These are phyloP conservation scores for Amblyjoppa fuscipennis DNA, from an alignment of 2,888 invertebrate genomes.

Conservation along the genomic window DNA sequence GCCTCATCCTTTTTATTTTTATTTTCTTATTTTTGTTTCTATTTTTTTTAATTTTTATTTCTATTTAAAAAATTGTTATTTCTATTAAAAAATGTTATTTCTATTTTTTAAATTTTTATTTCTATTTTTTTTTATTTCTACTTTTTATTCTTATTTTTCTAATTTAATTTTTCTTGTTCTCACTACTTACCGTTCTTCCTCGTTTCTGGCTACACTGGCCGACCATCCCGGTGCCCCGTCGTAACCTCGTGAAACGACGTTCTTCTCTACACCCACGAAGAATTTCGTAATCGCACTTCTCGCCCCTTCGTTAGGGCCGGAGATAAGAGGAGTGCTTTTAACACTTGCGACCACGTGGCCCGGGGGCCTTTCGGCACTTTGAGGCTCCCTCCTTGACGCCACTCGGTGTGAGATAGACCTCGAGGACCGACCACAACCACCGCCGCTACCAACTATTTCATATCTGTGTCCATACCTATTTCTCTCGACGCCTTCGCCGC, in stretches of 20 bases:
- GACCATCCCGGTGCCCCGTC: background rate
- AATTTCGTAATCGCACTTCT: slow-evolving; percentile 63
- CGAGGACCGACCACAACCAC: slow-evolving; percentile 23
- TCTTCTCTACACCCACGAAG: slow-evolving; percentile 65
- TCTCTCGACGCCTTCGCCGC: slow-evolving; percentile 37
- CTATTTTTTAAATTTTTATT: background rate
- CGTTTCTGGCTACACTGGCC: no score
- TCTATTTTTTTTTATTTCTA: no score
- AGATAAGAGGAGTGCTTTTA: slow-evolving; percentile 67
- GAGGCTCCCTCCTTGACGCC: slow-evolving; percentile 51
- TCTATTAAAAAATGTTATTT: background rate
- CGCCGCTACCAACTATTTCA: slow-evolving; percentile 34
- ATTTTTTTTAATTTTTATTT: background rate
- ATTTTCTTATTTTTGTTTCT: background rate
- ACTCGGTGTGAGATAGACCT: slow-evolving; percentile 59
- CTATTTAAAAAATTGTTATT: background rate
- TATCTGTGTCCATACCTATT: slow-evolving; percentile 10
- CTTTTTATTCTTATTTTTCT: background rate
- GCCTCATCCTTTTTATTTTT: slow-evolving; percentile 24
- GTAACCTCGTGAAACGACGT: slow-evolving; percentile 36
- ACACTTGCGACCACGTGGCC: slow-evolving; percentile 68
- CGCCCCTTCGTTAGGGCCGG: slow-evolving; percentile 67
- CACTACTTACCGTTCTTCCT: no score
- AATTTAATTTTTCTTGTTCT: no score
- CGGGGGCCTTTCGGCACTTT: slow-evolving; percentile 63